These are phyloP conservation scores for Lates japonicus DNA, from an alignment of 2,797 vertebrate species.

Conservation along the genomic window DNA sequence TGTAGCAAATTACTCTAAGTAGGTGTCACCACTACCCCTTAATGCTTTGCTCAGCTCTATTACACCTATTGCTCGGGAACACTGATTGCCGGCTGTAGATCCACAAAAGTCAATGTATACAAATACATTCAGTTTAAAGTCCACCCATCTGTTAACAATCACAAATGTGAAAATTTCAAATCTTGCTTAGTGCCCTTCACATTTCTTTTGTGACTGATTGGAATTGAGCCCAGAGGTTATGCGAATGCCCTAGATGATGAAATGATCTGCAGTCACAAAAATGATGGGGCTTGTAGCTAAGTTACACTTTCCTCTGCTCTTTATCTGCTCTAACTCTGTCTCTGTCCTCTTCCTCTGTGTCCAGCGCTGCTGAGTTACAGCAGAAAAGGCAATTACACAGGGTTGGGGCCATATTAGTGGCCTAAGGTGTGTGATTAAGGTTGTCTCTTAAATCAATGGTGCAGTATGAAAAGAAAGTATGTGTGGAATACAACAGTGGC, in stretches of 20 bases:
- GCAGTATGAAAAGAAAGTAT: slow-evolving; percentile 9
- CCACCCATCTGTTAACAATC: neutral
- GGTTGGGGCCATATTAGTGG: neutral
- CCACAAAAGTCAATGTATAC: neutral
- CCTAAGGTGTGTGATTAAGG: neutral
- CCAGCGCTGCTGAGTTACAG: neutral
- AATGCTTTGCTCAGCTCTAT: slow-evolving; percentile 29
- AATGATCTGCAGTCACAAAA: slow-evolving; percentile 1
- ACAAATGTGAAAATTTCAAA: slow-evolving; percentile 3
- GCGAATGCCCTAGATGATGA: neutral
- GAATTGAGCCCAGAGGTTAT: slow-evolving; percentile 9
- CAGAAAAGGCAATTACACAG: neutral
- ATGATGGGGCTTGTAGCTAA: neutral
- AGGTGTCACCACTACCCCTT: slow-evolving; percentile 18
- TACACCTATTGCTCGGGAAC: neutral
- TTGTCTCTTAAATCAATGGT: neutral
- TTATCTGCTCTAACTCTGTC: slow-evolving; percentile 3
- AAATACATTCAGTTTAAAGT: neutral
- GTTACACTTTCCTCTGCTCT: slow-evolving; percentile 5
- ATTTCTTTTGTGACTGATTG: neutral
- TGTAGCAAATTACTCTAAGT: slow-evolving; percentile 35
- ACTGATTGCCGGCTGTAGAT: slow-evolving; percentile 2
- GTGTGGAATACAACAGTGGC: neutral
- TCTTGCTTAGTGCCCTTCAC: neutral
- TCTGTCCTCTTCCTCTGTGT: neutral